Evolutionary conservation across 1,140 invertebrate genomes (phyloP), one percentile per base, ranked within the genome.

Genomic region (Diplogasteroides magnus): DNA sequence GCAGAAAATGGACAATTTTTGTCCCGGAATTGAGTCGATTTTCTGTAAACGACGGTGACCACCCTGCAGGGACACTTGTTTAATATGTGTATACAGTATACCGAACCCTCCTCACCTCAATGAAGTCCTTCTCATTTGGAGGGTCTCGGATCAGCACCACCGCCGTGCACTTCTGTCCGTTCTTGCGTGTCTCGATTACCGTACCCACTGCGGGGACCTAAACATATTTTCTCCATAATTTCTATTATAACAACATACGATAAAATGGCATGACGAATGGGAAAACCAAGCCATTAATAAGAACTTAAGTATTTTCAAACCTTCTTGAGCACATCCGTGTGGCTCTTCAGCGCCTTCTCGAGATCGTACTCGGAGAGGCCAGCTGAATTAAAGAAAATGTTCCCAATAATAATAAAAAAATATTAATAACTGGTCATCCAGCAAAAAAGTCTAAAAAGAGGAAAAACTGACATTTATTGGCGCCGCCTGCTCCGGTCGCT

Each of bases 101-200:
- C n/a, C n/a, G n/a, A n/a, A 48, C 6, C 37, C 19, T 66, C n/a
- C 28, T n/a, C 27, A 80, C 77, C 65, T 79, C 78, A 60, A 79
- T 82, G 59, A 79, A 79, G 56, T 79, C 79, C 6, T 64, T 69
- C 25, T 79, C 79, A 1, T 67, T 55, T 15, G 77, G 64, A 3
- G 74, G 76, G 31, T 72, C 67, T 48, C 78, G 68, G 27, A 82
- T 55, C 57, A 79, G 26, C 31, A 68, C 71, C 11, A 75, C 69
- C 55, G 69, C 58, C 2, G 77, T 74, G 13, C 61, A 75, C 14
- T 68, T 56, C 28, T 68, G 37, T 1, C 60, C 60, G 15, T 68
- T 65, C 28, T 56, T 72, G 55, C 64, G 48, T 3, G 31, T 59
- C 1, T 65, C 27, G 2, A 78, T 29, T 11, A 28, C n/a, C 2